Base-by-base conservation (phyloP, 2,888 invertebrate genomes). In the Drosophila quinaria region DNA sequence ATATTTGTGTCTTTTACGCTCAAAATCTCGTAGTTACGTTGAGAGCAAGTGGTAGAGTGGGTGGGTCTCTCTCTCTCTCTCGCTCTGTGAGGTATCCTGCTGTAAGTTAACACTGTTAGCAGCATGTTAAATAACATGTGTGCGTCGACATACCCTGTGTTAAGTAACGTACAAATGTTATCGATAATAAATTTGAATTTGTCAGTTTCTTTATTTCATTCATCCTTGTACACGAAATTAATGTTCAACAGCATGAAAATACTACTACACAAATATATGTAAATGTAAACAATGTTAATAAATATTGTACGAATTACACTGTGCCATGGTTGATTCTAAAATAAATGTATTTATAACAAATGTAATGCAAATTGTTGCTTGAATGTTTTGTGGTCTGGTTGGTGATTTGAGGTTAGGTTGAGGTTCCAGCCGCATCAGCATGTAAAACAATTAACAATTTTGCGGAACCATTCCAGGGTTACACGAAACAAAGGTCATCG, bases 141-240 rank as follows among this genome's bases (percentile, higher is more conserved):
- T 37, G 17, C 10, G 10, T 22, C 13, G 60, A 2, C 9, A 2
- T 59, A 63, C 70, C 74, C 74, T 70, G 70, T 44, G 19, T 6
- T 19, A 52, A 47, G 31, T 51, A 61, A 75, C 56, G 49, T 44
- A 47, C 15, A 54, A 54, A 52, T 22, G 19, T 39, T 46, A 31
- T 58, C 37, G 44, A 37, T 33, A 9, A 11, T 10, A 22, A 22
- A 19, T 64, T 84, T 76, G 70, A 86, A 85, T 85, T 83, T 85
- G 74, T 86, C 78, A 84, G 67, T 83, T 79, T 83, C 87, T 85
- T 85, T 88, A 88, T 80, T 78, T 87, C 73, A 87, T 79, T 83
- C 74, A 86, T 82, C 66, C 77, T 78, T 87, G 70, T 86, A 82
- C 76, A 85, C 55, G 68, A 78, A 81, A 74, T 68, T 69, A 70